Base-by-base conservation (phyloP, 2,888 invertebrate genomes). In the Drosophila infuscata region DNA sequence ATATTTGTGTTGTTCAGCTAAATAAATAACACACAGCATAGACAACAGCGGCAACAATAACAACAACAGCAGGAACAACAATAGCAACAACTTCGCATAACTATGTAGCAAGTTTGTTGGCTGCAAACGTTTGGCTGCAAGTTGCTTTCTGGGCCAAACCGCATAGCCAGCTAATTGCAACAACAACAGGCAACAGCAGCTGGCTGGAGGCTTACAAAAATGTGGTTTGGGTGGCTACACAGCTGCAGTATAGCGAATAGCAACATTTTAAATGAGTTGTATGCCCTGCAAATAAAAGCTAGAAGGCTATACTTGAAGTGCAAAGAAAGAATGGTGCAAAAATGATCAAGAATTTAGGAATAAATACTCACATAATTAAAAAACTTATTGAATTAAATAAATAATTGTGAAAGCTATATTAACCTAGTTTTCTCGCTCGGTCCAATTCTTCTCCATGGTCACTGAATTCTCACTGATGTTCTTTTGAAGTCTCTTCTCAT, bases 111-210 rank as follows among this genome's bases (percentile, higher is more conserved):
- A 79, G 80, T 70, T 76, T 63, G 67, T 48, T 58, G 68, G 56
- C 80, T 62, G 63, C 64, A 79, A 75, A 76, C 77, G 74, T 80
- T 77, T 61, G 65, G 77, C 67, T 70, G 70, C 83, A 83, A 87
- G 81, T 85, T 74, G 83, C 70, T 86, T 86, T 86, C 76, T 86
- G 89, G 89, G 89, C 84, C 89, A 86, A 89, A 79, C 85, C 85
- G 70, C 89, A 86, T 86, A 86, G 84, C 48, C 89, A 76, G 64
- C 89, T 86, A 86, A 86, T 85, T 85, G 89, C 89, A 85, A 69
- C 75, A 74, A 64, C 61, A 49, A 15, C 57, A 29, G 68, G 46
- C 81, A 71, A 78, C 82, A 76, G 76, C 72, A 74, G 82, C 81
- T 69, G 74, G 67, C 64, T 77, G 82, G 33, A 53, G 68, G 66